These are phyloP conservation scores for Pterocles orientalis DNA, from an alignment of 2,113 vertebrate species.

Conservation along the genomic window DNA sequence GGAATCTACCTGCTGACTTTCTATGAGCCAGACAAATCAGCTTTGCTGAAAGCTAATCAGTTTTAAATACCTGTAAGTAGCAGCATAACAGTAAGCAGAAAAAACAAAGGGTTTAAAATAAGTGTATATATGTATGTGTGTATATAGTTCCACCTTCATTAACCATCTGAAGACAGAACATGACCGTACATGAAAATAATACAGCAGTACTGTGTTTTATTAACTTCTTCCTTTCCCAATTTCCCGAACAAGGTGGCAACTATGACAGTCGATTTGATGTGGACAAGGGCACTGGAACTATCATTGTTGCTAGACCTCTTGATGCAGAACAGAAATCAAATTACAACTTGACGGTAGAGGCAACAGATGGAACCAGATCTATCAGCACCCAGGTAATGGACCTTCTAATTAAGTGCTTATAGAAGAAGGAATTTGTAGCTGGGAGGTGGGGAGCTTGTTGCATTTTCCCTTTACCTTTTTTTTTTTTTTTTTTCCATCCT, in stretches of 20 bases:
- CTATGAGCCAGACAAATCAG: neutral
- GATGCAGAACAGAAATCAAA: slow-evolving; percentile 94
- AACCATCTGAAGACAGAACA: slow-evolving; percentile 27
- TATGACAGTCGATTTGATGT: slow-evolving; percentile 97
- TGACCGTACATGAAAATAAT: neutral
- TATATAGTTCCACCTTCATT: slow-evolving; percentile 20
- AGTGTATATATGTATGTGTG: neutral
- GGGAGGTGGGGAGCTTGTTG: neutral
- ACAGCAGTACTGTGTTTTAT: neutral
- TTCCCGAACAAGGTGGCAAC: slow-evolving; percentile 90
- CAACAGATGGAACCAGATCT: slow-evolving; percentile 91
- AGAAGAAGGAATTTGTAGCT: slow-evolving; percentile 39
- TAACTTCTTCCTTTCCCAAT: slow-evolving; percentile 60
- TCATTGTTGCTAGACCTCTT: slow-evolving; percentile 92
- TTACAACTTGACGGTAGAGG: slow-evolving; percentile 97
- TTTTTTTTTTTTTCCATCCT: neutral
- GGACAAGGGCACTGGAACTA: slow-evolving; percentile 92
- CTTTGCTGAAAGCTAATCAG: neutral
- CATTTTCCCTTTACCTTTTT: neutral
- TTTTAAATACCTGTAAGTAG: neutral
- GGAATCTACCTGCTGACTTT: neutral
- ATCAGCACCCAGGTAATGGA: slow-evolving; percentile 92
- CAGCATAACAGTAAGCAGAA: neutral
- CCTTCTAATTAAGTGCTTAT: slow-evolving; percentile 61
- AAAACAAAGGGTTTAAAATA: neutral